Base-by-base conservation (phyloP, 2,888 invertebrate species). In the Netelia melanura region DNA sequence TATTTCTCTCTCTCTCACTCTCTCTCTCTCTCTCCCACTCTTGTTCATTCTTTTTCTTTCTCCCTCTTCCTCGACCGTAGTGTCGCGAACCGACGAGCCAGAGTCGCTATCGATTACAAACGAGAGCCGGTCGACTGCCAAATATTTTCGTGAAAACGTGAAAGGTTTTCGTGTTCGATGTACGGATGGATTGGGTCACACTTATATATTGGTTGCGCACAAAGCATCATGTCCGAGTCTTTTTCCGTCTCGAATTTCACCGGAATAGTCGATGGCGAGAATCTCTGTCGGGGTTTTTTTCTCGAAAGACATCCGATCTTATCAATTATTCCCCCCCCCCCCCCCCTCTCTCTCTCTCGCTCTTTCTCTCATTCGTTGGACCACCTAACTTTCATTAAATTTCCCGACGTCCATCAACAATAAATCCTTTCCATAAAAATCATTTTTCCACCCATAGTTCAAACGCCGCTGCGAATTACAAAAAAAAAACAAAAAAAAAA, bases 31-130 rank as follows among this genome's bases (percentile, higher is more conserved):
- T 38, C 30, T 5, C 30, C 5, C 30, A 0, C 30, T 30, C 30
- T 30, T 3, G 2, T 3, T 30, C 30, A 3, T 3, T 30, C 30
- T 30, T 3, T 30, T 1, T 30, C 1, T 30, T 3, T 30, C 5
- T 30, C 30, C 5, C 30, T 30, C 6, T 30, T 5, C 30, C 30
- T 30, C 30, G 3, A 0, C 5, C 30, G 6, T 30, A 30, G 30
- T 38, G 38, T 38, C 38, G 38, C 38, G 38, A 38, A 38, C 38
- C 38, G 6, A 38, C 8, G 38, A 38, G 38, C 38, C 1, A 52
- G 64, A 38, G 30, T 30, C n/a, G 14, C 38, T 68, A 68, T 68
- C 68, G 68, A 68, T 68, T 68, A 68, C 52, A 21, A 9, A 58
- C 23, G 21, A 2, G 48, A 11, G 58, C 58, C n/a, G 17, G 23